Evolutionary conservation across 2,888 invertebrate species (phyloP).

Genomic region (Leptopilina syphax): DNA sequence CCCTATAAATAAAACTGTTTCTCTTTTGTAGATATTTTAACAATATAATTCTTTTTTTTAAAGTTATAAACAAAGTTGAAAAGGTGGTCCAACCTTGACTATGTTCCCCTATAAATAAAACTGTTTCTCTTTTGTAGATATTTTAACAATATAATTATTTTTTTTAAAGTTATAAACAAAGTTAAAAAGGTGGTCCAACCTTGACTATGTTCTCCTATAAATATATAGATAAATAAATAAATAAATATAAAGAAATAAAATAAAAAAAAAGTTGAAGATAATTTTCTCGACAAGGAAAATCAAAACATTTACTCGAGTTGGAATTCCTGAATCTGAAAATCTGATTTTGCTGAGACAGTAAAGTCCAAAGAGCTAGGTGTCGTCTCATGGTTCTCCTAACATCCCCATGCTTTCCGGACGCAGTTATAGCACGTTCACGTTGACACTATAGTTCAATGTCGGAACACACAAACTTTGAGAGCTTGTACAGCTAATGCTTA

Average conservation of each 20-base stretch:
- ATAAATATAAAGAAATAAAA: neutral
- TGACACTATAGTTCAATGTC: slow-evolving; percentile 4
- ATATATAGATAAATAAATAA: too few relatives aligned
- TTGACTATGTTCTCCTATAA: too few relatives aligned
- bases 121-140: too few relatives aligned
- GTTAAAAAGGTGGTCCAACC: too few relatives aligned
- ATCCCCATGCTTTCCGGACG: neutral
- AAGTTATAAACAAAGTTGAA: too few relatives aligned
- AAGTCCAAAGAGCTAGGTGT: neutral
- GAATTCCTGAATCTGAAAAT: neutral
- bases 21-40: too few relatives aligned
- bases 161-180: too few relatives aligned
- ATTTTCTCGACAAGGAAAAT: neutral
- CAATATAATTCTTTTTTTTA: too few relatives aligned
- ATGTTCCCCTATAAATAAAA: too few relatives aligned
- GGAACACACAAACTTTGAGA: slow-evolving; percentile 18
- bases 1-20: too few relatives aligned
- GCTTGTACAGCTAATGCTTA: slow-evolving; percentile 26
- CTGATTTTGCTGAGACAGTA: neutral
- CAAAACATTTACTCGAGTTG: neutral
- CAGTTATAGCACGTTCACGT: slow-evolving; percentile 18
- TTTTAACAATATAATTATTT: too few relatives aligned
- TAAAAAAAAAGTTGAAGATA: neutral
- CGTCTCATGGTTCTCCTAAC: neutral
- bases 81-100: too few relatives aligned